phyloP scores from a whole-genome alignment of 2,888 invertebrate species.

The Rugalucina vietnamica region DNA sequence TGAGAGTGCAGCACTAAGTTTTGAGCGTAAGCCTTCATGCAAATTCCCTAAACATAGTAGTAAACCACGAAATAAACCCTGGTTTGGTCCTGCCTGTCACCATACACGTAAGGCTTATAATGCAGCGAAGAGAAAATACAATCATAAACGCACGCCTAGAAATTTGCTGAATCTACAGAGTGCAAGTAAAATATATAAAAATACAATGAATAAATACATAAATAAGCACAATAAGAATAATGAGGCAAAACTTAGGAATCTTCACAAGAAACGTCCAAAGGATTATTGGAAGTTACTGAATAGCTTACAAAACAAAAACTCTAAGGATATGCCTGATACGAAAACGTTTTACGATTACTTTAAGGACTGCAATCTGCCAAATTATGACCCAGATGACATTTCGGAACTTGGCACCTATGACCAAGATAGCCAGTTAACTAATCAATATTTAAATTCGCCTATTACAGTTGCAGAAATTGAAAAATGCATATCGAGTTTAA shows the following conservation, averaged over 20 bases:
- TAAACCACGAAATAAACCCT: constrained; percentile 14
- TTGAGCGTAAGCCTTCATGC: neutral
- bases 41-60: neutral
- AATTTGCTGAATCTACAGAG: neutral
- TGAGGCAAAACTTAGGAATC: constrained; percentile 1
- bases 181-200: constrained; percentile 17
- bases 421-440: no score
- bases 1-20: neutral
- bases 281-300: constrained; percentile 31
- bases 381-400: neutral
- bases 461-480: constrained; percentile 30
- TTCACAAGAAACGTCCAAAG: constrained; percentile 8
- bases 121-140: neutral
- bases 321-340: neutral
- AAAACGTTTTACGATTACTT: constrained; percentile 16
- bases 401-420: no score
- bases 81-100: constrained; percentile 24
- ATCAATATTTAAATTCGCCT: neutral
- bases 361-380: neutral
- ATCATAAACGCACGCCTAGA: neutral
- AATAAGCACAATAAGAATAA: neutral
- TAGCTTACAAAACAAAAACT: neutral
- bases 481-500: constrained; percentile 4
- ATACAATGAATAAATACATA: constrained; percentile 21
- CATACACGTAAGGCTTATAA: neutral